Evolutionary conservation across 2,797 vertebrate species (phyloP), one percentile per base, ranked within the genome.

Genomic region (Gymnothorax javanicus): DNA sequence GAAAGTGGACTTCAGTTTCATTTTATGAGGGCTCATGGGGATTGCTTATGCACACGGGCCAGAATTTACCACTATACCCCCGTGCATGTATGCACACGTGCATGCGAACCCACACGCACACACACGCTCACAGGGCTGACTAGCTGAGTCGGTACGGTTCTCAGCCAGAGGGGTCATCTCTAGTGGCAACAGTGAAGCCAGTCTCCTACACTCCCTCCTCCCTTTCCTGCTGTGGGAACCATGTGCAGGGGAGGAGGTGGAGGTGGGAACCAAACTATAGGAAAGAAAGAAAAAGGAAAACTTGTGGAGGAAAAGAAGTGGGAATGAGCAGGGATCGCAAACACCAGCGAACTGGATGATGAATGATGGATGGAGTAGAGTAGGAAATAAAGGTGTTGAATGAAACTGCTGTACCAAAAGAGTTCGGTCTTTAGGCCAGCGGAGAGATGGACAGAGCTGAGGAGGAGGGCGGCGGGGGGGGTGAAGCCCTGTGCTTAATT

Each of bases 111-210:
- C 67, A 85, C 87, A 87, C 89, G 87, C 88, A 33, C 6, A 9
- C 15, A 8, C n/a, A 77, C 54, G 58, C 86, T 86, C 89, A 84
- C 84, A 60, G 50, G 91, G 87, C 89, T 86, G 84, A 90, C 90
- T 33, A 73, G 85, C 86, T 93, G 92, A 91, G 89, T 90, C 92
- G 91, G 90, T 79, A 90, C 91, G 87, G 91, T 93, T 91, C 88
- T 15, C 27, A 25, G 67, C 23, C 77, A 87, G 90, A 86, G 90
- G 91, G 50, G 75, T 79, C 20, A 54, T 79, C n/a, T 52, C 20
- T 20, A 91, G 92, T 89, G 91, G 92, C 92, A 43, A 93, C 88
- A 88, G 88, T 87, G 84, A 86, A 89, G 89, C 91, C 91, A 88
- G 88, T 93, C 89, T 82, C 88, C 84, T 89, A 91, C 91, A 89